Evolutionary conservation across 2,797 vertebrate species (phyloP), one percentile per base, ranked within the genome.

Genomic region (Rhinatrema bivittatum): DNA sequence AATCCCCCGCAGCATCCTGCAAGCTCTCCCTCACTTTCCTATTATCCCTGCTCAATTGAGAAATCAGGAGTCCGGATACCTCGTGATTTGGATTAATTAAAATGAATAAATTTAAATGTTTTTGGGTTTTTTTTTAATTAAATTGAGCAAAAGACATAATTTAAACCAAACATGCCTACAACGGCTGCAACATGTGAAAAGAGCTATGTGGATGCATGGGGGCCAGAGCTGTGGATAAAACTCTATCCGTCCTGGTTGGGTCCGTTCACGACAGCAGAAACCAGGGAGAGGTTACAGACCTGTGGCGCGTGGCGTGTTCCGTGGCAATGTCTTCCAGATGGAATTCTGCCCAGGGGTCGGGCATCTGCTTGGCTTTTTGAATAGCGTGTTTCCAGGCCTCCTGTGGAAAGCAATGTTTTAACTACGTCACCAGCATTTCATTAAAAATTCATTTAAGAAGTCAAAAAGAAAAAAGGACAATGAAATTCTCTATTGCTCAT

Each of bases 301-400:
- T 97, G 86, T 95, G 92, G 37, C 96, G 87, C 16, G 68, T 70
- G 31, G 93, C 95, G 1, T 71, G 56, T 6, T 99, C 95, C 0
- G 85, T 92, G 60, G 86, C 70, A 5, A 90, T 65, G 1, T 97
- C 85, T 68, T 99, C 96, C 36, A 99, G 78, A 24, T 98, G 96
- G 49, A 99, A 99, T 62, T 94, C 83, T 0, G 94, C 95, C 96
- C 96, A 99, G 1, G 96, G 95, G 65, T 99, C 96, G 1, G 96
- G 95, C 91, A 95, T 94, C 32, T 89, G 82, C 61, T 81, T 93
- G 39, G 96, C 96, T 54, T 98, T 99, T 68, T 89, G 62, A 2
- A 99, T 87, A 0, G 95, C 95, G n/a, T 91, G 70, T 39, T 86
- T 93, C 96, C 96, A 99, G 5, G 85, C 50, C 21, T 88, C 86